Evolutionary conservation across 35 echinoderm and acorn worm genomes (phyloP), one percentile per base, ranked within the genome.

Genomic region (Lytechinus pictus): DNA sequence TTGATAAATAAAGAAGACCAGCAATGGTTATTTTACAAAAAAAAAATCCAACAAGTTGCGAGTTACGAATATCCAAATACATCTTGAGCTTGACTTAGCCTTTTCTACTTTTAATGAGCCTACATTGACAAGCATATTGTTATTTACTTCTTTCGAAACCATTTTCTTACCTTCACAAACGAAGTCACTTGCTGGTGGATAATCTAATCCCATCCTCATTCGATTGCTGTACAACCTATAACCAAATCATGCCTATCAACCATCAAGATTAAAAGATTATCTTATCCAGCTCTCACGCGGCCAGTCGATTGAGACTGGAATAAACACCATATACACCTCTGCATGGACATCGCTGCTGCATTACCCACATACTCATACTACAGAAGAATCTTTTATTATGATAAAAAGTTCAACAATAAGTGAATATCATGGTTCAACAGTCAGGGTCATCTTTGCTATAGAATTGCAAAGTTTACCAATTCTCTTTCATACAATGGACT

Each of bases 331-430:
- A 24, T 24, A 24, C 16, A 79, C 66, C 66, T 79, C 19, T 79
- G 21, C 66, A 79, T 24, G 5, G 5, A 16, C 0, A 79, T 6
- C 3, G n/a, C 66, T 79, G 16, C n/a, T 24, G 21, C 66, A 79
- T 24, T 79, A 24, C n/a, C 8, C 66, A 79, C n/a, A 79, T 14
- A 24, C 16, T 24, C 33, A 16, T 79, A 24, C 66, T 7, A 58
- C 13, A 58, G 8, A 7, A 4, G 21, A 6, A 79, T 16, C 19
- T 79, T 24, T 24, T 79, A 24, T 44, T 79, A 79, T 79, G 19
- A 24, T 79, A 79, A 79, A 58, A n/a, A 79, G 66, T 79, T 79
- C 66, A 79, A 79, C 66, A 79, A 79, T 24, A 79, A 79, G 66
- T 79, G 66, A 79, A 79, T 79, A 79, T 16, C n/a, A 79, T 16